Evolutionary conservation across 1,140 invertebrate species (phyloP).

Genomic region (Nymphalis io): DNA sequence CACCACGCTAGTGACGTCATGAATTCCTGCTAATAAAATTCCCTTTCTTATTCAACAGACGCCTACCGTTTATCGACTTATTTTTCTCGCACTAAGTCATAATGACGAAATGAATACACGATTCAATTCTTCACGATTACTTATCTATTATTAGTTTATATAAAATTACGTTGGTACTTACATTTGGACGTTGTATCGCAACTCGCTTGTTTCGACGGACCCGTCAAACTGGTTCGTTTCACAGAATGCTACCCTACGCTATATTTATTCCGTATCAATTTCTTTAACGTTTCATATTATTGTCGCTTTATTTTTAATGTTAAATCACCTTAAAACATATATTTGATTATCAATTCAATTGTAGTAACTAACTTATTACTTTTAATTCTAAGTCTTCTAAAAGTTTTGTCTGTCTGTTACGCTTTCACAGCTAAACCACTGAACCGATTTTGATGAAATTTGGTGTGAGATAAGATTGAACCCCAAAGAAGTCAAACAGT

Average conservation of each 20-base stretch:
- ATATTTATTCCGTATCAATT: not conserved
- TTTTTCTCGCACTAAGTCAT: conserved; percentile 15
- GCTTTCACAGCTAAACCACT: too few relatives aligned
- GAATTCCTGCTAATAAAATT: conserved; percentile 28
- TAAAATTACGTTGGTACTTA: conserved; percentile 6
- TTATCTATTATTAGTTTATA: not conserved
- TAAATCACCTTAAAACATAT: not conserved
- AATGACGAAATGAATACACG: not conserved
- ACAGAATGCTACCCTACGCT: not conserved
- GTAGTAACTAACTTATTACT: too few relatives aligned
- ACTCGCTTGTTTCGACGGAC: not conserved
- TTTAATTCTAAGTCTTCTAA: too few relatives aligned
- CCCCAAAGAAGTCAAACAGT: too few relatives aligned
- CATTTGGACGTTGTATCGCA: not conserved
- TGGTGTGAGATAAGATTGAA: too few relatives aligned
- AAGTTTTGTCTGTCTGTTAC: too few relatives aligned
- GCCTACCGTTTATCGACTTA: conserved; percentile 32
- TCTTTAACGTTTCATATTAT: not conserved
- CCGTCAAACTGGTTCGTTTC: not conserved
- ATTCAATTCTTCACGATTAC: not conserved
- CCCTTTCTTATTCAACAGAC: conserved; percentile 24
- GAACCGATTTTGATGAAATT: too few relatives aligned
- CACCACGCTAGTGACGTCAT: conserved; percentile 27
- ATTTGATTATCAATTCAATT: too few relatives aligned
- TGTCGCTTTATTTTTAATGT: not conserved